A percentile compares a stretch with the other conserved stretches of the same genome.
Evolutionary conservation across 2,797 vertebrate genomes (phyloP).

Genomic region (Anableps anableps): DNA sequence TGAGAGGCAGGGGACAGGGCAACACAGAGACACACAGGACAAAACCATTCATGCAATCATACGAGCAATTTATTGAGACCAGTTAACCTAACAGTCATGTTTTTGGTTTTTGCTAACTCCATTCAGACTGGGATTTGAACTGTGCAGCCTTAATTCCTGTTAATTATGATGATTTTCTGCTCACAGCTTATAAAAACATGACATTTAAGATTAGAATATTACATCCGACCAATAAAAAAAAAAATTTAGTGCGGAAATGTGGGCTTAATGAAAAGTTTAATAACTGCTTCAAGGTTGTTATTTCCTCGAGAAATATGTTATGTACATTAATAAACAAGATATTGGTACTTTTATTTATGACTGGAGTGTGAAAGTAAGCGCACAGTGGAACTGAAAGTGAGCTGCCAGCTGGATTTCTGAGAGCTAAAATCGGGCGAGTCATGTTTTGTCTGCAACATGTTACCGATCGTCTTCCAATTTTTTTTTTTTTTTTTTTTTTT

Average conservation of each 20-base stretch:
- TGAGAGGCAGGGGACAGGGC: no score
- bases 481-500: neutral
- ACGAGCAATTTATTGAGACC: no score
- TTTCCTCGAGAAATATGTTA: neutral
- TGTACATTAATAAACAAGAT: neutral
- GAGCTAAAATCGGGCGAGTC: neutral
- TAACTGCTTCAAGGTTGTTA: neutral
- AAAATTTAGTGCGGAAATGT: no score
- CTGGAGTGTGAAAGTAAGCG: neutral
- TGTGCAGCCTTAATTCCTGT: neutral
- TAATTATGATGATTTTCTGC: neutral
- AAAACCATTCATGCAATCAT: no score
- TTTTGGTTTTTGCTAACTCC: no score
- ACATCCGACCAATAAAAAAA: no score
- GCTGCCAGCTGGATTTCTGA: neutral
- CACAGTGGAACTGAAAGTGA: conserved; percentile 1
- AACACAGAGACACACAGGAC: no score
- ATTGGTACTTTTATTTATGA: neutral
- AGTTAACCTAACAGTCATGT: no score
- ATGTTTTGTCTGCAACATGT: neutral
- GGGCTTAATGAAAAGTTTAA: no score
- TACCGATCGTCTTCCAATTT: neutral
- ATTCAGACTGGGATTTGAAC: no score
- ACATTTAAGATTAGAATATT: no score
- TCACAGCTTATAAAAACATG: neutral